Percentiles rank a stretch among this genome's conserved stretches.
Evolutionary conservation across 2,888 invertebrate species (phyloP).

Genomic region (Sinohyriopsis cumingii): DNA sequence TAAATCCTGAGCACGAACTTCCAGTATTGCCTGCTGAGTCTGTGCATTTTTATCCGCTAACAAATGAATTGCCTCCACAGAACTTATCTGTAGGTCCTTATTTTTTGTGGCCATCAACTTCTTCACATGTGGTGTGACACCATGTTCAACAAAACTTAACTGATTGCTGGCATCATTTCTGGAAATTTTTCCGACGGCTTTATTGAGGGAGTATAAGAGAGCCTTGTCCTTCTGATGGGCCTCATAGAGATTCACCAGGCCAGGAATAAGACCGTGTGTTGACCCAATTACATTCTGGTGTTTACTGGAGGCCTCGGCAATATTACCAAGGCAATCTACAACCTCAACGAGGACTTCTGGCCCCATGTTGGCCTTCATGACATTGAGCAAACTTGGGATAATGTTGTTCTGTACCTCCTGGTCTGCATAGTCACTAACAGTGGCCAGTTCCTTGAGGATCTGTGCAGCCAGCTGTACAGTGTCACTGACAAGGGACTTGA

Average conservation of each 20-base stretch:
- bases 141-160: constrained; percentile 59
- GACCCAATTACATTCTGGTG: constrained; percentile 56
- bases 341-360: constrained; percentile 60
- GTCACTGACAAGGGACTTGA: constrained; percentile 52
- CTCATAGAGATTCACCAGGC: constrained; percentile 57
- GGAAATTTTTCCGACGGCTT: constrained; percentile 55
- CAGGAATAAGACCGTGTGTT: constrained; percentile 70
- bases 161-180: constrained; percentile 58
- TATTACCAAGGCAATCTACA: constrained; percentile 60
- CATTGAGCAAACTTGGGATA: constrained; percentile 61
- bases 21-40: constrained; percentile 60
- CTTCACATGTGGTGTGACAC: constrained; percentile 60
- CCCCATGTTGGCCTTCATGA: constrained; percentile 55
- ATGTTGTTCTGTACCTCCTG: constrained; percentile 57
- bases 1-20: constrained; percentile 60
- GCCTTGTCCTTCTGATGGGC: constrained; percentile 49
- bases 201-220: constrained; percentile 60
- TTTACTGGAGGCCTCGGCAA: constrained; percentile 51
- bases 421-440: constrained; percentile 56
- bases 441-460: constrained; percentile 58
- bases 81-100: constrained; percentile 65
- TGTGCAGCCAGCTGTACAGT: constrained; percentile 60
- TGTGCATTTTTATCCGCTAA: constrained; percentile 63
- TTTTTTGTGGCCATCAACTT: constrained; percentile 54
- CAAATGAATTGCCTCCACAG: constrained; percentile 65